phyloP scores from a whole-genome alignment of 2,113 vertebrate genomes.

The Hirundichthys speculiger region DNA sequence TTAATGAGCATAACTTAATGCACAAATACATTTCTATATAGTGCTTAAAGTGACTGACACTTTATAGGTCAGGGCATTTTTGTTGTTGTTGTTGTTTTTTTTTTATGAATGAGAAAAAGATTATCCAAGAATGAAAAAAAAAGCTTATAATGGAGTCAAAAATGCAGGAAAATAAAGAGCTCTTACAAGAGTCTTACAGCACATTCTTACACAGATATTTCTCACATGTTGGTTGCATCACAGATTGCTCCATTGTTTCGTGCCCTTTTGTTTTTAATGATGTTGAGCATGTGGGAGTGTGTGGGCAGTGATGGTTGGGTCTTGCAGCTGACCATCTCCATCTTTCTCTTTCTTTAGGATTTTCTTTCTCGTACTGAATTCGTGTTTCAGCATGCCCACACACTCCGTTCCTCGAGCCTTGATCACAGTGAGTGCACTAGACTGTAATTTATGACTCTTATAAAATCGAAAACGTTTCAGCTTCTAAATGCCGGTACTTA shows the following conservation, averaged over 20 bases:
- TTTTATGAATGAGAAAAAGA: not conserved
- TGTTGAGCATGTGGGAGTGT: constrained; percentile 62
- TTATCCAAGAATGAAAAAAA: not conserved
- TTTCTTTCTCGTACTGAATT: constrained; percentile 12
- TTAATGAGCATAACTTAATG: not conserved
- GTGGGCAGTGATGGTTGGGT: constrained; percentile 59
- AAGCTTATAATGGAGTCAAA: not conserved
- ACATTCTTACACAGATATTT: constrained; percentile 2
- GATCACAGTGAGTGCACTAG: constrained; percentile 49
- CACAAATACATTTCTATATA: not conserved
- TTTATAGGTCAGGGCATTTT: too few relatives aligned
- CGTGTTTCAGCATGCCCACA: constrained; percentile 7
- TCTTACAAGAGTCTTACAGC: constrained; percentile 2
- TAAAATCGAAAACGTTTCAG: constrained; percentile 47
- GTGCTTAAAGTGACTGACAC: not conserved
- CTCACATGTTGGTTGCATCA: constrained; percentile 39
- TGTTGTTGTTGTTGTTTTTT: too few relatives aligned
- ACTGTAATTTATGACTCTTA: constrained; percentile 59
- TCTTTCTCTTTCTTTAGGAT: constrained; percentile 21
- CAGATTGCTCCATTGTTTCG: constrained; percentile 55
- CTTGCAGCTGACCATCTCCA: constrained; percentile 58
- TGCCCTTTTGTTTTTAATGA: constrained; percentile 71
- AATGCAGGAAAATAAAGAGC: not conserved
- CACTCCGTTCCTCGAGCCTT: constrained; percentile 15
- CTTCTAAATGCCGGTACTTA: constrained; percentile 60